A percentile compares a stretch with the other conserved stretches of the same genome.
These are phyloP conservation scores for Ormyrus rosae DNA, from an alignment of 2,888 invertebrate species.

Conservation along the genomic window DNA sequence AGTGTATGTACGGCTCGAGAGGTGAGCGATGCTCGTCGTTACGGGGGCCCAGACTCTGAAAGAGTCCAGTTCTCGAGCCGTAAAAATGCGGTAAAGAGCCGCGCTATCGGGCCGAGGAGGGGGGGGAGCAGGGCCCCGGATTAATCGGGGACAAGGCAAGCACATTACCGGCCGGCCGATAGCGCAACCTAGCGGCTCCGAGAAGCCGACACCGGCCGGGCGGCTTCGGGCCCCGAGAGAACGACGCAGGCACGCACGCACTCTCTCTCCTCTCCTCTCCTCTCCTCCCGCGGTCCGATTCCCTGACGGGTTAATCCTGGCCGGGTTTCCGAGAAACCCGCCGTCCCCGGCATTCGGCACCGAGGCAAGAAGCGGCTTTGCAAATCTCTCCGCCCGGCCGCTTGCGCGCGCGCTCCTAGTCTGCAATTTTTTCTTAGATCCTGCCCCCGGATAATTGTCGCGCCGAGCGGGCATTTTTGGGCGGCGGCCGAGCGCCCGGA, in stretches of 20 bases:
- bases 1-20: neutral
- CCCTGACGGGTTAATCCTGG: constrained; percentile 74
- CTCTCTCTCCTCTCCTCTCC: constrained; percentile 60
- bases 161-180: constrained; percentile 70
- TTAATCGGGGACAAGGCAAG: constrained; percentile 74
- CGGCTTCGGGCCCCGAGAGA: neutral
- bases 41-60: no score
- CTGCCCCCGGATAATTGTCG: no score
- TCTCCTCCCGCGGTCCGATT: constrained; percentile 62
- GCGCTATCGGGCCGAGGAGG: constrained; percentile 22
- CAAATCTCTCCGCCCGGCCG: no score
- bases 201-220: constrained; percentile 1
- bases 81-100: constrained; percentile 55
- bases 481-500: constrained; percentile 25
- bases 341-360: no score
- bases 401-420: no score
- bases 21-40: constrained; percentile 54
- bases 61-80: no score
- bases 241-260: neutral
- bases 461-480: no score
- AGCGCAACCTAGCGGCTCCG: constrained; percentile 51
- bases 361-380: no score
- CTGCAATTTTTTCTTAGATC: no score
- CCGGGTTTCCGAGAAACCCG: constrained; percentile 70
- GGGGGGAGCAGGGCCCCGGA: constrained; percentile 60